These are phyloP conservation scores for Venustaconcha ellipsiformis DNA, from an alignment of 1,140 invertebrate species.

Conservation along the genomic window DNA sequence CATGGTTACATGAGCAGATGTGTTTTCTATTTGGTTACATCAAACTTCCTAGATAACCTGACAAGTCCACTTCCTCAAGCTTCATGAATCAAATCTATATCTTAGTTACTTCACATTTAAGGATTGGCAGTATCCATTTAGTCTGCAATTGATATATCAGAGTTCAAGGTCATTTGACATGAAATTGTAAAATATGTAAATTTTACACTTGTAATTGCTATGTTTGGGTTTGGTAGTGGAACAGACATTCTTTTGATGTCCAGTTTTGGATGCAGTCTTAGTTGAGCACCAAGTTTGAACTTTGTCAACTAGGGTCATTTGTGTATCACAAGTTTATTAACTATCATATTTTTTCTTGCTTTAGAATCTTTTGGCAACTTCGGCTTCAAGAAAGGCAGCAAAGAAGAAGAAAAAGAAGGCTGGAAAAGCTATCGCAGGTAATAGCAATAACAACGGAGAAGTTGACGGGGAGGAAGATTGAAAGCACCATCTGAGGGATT, in stretches of 20 bases:
- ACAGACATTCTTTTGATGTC: background rate
- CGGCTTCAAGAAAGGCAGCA: slow-evolving; percentile 82
- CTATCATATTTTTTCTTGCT: slow-evolving; percentile 47
- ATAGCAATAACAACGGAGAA: slow-evolving; percentile 35
- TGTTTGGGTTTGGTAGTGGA: background rate
- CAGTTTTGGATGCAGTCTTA: background rate
- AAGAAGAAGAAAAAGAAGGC: slow-evolving; percentile 88
- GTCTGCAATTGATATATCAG: background rate
- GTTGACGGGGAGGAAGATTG: background rate
- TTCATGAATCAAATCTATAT: no score
- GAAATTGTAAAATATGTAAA: background rate
- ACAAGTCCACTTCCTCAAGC: no score
- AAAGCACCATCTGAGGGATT: no score
- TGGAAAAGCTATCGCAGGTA: slow-evolving; percentile 63
- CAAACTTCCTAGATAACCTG: background rate
- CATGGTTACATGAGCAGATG: no score
- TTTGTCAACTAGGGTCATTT: background rate
- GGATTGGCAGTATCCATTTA: no score
- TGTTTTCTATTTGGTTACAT: no score
- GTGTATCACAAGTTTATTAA: background rate
- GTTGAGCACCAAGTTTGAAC: background rate
- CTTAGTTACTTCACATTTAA: no score
- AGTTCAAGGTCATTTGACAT: no score
- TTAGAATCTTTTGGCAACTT: slow-evolving; percentile 79
- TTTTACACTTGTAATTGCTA: background rate